Base-by-base conservation (phyloP, 2,797 vertebrate species). In the Gymnopithys bicolor region DNA sequence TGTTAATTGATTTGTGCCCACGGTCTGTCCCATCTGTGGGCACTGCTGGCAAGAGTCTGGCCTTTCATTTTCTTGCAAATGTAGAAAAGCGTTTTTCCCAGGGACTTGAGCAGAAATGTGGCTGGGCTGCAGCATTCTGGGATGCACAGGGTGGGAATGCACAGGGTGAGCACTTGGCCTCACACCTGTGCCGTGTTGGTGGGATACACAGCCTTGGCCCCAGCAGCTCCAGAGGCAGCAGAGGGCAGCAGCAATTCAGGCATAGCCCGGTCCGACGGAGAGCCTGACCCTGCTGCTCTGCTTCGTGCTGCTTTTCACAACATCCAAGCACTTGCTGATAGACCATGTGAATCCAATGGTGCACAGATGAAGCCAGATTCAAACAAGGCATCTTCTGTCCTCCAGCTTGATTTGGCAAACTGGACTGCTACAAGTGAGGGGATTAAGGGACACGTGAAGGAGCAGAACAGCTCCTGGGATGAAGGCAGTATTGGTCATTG, bases 361-460 rank as follows among this genome's bases (percentile, higher is more conserved):
- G 73, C 21, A 30, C 0, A 0, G 59, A 81, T 86, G 73, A 78
- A 79, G 41, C 25, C 55, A 46, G 35, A 18, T 23, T 70, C 78
- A 52, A 46, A 90, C 70, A 94, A 93, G 85, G 52, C 24, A 1
- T 63, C 70, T 84, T 67, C 84, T 95, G 88, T 92, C 88, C 94
- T 79, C 67, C 52, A 19, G 68, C 37, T 37, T 66, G 16, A 87
- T 70, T 73, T 84, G 83, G 22, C 15, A 7, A 55, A 37, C 4
- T 1, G 13, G 15, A 13, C 28, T 85, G 59, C 43, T 87, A 87
- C 51, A 48, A 81, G 11, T 11, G 28, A 23, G 56, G 45, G 78
- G 70, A 88, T 84, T 78, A 83, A 86, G 62, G 58, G 45, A 11
- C 12, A 1, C 13, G 39, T 62, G 82, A 68, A 81, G 58, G 55